Conservation (phyloP, 2,888 invertebrate species). For the Argyresthia albistria region DNA sequence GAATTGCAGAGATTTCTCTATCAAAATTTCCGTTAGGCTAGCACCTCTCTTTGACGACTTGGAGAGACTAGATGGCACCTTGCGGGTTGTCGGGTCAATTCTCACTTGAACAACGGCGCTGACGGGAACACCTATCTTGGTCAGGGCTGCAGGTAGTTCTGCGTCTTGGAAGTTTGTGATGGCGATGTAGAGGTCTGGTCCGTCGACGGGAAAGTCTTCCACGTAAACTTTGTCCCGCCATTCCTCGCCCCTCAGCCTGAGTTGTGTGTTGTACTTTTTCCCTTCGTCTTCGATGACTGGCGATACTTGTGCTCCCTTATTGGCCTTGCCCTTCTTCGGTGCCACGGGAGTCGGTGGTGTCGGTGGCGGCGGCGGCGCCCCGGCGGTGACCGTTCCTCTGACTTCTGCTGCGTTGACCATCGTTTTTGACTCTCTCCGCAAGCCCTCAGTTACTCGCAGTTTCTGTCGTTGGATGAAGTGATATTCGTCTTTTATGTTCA, state of each 20-base stretch:
- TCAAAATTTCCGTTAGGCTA: conserved; percentile 44
- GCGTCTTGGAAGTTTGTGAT: conserved; percentile 64
- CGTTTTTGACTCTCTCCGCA: conserved; percentile 42
- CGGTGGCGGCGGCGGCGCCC: conserved; percentile 17
- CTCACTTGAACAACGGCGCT: conserved; percentile 51
- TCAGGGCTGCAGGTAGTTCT: conserved; percentile 30
- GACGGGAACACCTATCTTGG: conserved; percentile 49
- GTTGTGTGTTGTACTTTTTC: conserved; percentile 58
- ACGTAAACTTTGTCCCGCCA: conserved; percentile 67
- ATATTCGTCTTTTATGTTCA: conserved; percentile 60
- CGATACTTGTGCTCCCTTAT: not conserved
- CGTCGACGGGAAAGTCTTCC: conserved; percentile 65
- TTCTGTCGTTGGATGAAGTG: conserved; percentile 47
- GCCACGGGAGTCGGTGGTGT: conserved; percentile 12
- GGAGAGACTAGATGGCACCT: conserved; percentile 35
- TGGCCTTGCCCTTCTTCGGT: not conserved
- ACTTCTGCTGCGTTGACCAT: conserved; percentile 47
- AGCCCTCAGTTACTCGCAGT: conserved; percentile 45
- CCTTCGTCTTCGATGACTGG: conserved; percentile 22
- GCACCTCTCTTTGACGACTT: conserved; percentile 45
- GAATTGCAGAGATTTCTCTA: conserved; percentile 37
- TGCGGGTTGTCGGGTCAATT: conserved; percentile 30
- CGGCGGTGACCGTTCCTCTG: conserved; percentile 30
- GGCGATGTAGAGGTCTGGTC: conserved; percentile 67
- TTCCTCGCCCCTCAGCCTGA: conserved; percentile 66